Conservation (phyloP, 2,797 vertebrate species). For the Silurus lanzhouensis region DNA sequence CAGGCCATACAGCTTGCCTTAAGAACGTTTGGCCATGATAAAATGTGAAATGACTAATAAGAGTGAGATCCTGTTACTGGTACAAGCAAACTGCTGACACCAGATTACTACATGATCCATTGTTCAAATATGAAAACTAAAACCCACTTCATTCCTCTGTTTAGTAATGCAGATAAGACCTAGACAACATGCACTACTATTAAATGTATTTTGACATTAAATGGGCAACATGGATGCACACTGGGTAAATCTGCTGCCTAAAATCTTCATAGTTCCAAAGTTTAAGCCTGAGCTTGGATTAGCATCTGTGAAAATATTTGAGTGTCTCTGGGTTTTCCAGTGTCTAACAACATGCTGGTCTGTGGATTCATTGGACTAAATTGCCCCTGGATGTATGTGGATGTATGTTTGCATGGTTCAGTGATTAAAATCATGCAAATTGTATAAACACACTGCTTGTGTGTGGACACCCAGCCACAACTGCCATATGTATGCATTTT, state of each 20-base stretch:
- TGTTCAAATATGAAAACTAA: not conserved
- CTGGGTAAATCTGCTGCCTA: too few relatives aligned
- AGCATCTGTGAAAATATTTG: too few relatives aligned
- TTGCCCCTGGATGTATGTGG: not conserved
- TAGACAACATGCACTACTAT: not conserved
- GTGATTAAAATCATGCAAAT: not conserved
- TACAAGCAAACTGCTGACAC: not conserved
- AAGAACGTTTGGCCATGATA: not conserved
- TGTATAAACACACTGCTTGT: not conserved
- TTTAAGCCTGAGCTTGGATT: not conserved
- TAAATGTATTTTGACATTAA: not conserved
- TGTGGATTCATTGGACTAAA: not conserved
- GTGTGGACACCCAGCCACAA: not conserved
- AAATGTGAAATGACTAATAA: slow-evolving; percentile 1
- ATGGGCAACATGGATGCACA: not conserved
- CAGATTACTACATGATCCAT: not conserved
- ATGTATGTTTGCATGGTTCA: not conserved
- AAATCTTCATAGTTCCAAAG: not conserved
- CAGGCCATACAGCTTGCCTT: not conserved
- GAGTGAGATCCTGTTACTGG: not conserved
- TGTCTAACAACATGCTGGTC: not conserved
- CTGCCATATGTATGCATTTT: not conserved
- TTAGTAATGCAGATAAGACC: not conserved
- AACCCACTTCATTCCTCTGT: not conserved
- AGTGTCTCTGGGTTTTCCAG: not conserved